Conservation (phyloP, 1,140 invertebrate species). For the Danaus melanippus region DNA sequence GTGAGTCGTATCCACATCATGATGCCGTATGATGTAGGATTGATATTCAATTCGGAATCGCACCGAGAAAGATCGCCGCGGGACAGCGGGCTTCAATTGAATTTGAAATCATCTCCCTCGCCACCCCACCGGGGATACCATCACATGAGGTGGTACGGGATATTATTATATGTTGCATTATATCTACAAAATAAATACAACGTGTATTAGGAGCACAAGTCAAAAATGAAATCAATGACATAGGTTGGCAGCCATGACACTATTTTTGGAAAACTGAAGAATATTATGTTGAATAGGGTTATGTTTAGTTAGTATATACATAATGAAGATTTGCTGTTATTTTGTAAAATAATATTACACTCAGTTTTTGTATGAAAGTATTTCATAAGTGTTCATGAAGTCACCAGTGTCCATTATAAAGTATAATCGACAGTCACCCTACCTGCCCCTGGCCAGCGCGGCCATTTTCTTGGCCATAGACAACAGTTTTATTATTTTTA, state of each 20-base stretch:
- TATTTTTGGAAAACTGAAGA: no score
- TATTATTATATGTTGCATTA: constrained; percentile 2
- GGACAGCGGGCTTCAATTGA: constrained; percentile 59
- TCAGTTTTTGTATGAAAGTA: no score
- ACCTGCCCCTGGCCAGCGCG: constrained; percentile 39
- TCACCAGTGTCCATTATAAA: no score
- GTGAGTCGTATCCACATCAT: constrained; percentile 26
- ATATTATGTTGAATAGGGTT: no score
- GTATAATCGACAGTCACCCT: constrained; percentile 27
- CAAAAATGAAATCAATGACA: no score
- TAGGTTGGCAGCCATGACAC: no score
- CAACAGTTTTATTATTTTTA: constrained; percentile 70
- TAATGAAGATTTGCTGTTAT: no score
- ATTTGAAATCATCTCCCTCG: constrained; percentile 63
- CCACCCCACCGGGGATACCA: constrained; percentile 15
- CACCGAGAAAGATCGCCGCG: constrained; percentile 63
- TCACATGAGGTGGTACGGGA: constrained; percentile 1
- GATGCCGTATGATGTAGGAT: constrained; percentile 40
- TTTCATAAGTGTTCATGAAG: no score
- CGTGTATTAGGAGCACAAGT: no score
- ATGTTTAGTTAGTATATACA: no score
- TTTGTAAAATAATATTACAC: no score
- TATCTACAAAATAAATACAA: background rate
- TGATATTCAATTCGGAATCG: constrained; percentile 67
- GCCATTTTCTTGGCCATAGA: constrained; percentile 62